Evolutionary conservation across 1,140 invertebrate genomes (phyloP), one percentile per base, ranked within the genome.

Genomic region (Bombus difficillimus): DNA sequence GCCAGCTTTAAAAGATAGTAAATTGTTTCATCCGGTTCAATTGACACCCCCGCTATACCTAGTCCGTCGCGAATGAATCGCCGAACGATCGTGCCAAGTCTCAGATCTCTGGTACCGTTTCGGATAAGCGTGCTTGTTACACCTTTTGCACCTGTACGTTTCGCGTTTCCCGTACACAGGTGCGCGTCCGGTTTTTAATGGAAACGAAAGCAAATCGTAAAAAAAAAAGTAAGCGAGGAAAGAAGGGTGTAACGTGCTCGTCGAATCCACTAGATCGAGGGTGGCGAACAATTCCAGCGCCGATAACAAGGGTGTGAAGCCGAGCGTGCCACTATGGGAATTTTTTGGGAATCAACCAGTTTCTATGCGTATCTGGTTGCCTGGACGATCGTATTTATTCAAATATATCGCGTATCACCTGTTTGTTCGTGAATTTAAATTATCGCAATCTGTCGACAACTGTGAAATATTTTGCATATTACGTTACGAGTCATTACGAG

Each of bases 1-100:
- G 92, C 89, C 91, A 89, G 91, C 91, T 92, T 93, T 92, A 92
- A 92, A 94, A 93, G 87, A 90, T 77, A 85, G 85, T 93, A 93
- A 94, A 94, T 92, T 94, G 93, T 93, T 93, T 91, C 93, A 91
- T 94, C 93, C 93, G 94, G 93, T 93, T 94, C 91, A 94, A 94
- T 94, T 93, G 90, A 87, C 86, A 94, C 90, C 93, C 92, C 90
- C 83, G 81, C 68, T 77, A 62, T 66, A 84, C 82, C 85, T 89
- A 88, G 80, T 39, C 78, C 57, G 83, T 86, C 91, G 88, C 86
- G 88, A 91, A 93, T 92, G 91, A 92, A 92, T 93, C 90, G 85
- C 87, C 91, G 90, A 93, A 91, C 91, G 92, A 91, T 92, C 87
- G 83, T 76, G 62, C 78, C 86, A 74, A 89, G 89, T 80, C 85